These are phyloP conservation scores for Cinclus mexicanus DNA, from an alignment of 2,113 vertebrate species.

Conservation along the genomic window DNA sequence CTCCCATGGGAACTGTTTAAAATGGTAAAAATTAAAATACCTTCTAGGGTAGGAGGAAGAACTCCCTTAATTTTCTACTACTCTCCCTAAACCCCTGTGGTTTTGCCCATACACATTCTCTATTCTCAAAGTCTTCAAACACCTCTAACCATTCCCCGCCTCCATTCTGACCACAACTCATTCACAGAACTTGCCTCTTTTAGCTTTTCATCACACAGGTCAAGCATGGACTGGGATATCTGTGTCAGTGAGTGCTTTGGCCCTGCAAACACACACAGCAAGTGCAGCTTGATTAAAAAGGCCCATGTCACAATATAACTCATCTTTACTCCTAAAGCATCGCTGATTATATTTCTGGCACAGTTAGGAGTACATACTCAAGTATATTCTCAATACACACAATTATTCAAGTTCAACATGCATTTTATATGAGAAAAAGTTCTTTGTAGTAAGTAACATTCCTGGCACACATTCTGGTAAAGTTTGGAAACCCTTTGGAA, in stretches of 20 bases:
- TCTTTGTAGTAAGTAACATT: not conserved
- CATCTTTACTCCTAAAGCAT: not conserved
- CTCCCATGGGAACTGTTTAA: not conserved
- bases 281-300: not conserved
- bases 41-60: not conserved
- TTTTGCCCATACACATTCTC: not conserved
- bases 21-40: not conserved
- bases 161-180: not conserved
- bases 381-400: not conserved
- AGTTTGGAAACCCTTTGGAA: not conserved
- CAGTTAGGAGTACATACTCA: not conserved
- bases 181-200: conserved; percentile 86
- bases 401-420: not conserved
- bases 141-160: not conserved
- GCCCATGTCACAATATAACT: not conserved
- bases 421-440: not conserved
- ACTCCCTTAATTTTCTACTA: not conserved
- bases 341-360: not conserved
- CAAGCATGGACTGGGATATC: conserved; percentile 94
- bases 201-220: conserved; percentile 93
- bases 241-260: conserved; percentile 96
- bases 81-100: not conserved
- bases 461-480: not conserved
- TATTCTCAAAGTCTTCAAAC: not conserved
- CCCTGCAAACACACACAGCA: conserved; percentile 76